Base-by-base conservation (phyloP, 2,113 vertebrate genomes). In the Capreolus pygargus region DNA sequence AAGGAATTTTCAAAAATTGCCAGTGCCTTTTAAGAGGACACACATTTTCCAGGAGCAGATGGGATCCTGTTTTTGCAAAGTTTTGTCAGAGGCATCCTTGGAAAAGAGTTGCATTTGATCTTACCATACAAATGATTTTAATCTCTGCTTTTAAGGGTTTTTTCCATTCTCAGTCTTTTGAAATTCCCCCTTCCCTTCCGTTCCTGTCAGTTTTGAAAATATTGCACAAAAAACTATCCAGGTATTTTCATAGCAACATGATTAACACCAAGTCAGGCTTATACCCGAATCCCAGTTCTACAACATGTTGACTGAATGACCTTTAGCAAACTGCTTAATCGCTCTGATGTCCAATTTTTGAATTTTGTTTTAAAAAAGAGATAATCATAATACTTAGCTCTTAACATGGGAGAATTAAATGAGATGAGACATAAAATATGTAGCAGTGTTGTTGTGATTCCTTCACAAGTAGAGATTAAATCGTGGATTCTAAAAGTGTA, bases 41-140 rank as follows among this genome's bases (percentile, higher is more conserved):
- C 14, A 23, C 21, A 90, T 67, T 97, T 98, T 96, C 95, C 85
- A 57, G 23, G 25, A 95, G 84, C 90, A 70, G 25, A 87, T 55
- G 45, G 50, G 9, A 92, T 76, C 45, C 30, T 54, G 21, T 47
- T 93, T 93, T 96, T 86, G 55, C 64, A 70, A n/a, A 50, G 50
- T 90, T 86, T 92, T 92, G 90, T 96, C 81, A 76, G 61, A 91
- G 16, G 21, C 95, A 88, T 95, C 74, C 57, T 76, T 60, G 47
- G 57, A 60, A 92, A 95, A 95, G 70, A 25, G 28, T 89, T 93
- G 82, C 23, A 43, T 81, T 94, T 83, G 86, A 9, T 87, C 52
- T 74, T 60, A 79, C 30, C 13, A 17, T 83, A 30, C 25, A 28
- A 57, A 70, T 95, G 91, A 61, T 57, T 94, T 89, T 64, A 61